These are phyloP conservation scores for Orchesellides sinensis DNA, from an alignment of 2,888 invertebrate species.

Conservation along the genomic window DNA sequence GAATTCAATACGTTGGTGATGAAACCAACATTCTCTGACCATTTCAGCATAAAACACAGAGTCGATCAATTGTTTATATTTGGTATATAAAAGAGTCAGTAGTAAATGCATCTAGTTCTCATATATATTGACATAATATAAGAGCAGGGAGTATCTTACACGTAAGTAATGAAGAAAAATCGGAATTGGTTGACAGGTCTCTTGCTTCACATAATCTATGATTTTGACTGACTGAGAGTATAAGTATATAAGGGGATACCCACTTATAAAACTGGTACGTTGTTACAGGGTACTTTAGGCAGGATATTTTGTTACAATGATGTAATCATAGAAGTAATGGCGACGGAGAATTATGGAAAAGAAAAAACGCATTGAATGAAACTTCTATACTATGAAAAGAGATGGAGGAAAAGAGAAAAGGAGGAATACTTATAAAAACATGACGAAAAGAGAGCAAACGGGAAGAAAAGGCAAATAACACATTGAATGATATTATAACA, in stretches of 20 bases:
- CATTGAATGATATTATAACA: conserved; percentile 63
- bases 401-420: too few species aligned
- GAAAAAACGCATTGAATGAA: conserved; percentile 22
- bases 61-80: neutral
- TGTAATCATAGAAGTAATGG: conserved; percentile 53
- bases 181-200: conserved; percentile 43
- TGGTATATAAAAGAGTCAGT: neutral
- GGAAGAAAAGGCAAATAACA: conserved; percentile 65
- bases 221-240: conserved; percentile 29
- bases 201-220: conserved; percentile 29
- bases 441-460: conserved; percentile 62
- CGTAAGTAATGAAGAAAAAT: conserved; percentile 56
- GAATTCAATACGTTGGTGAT: too few species aligned
- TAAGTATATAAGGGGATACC: neutral
- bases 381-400: too few species aligned
- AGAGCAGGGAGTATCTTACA: conserved; percentile 29
- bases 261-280: conserved; percentile 9
- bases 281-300: conserved; percentile 38
- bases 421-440: conserved; percentile 50
- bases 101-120: too few species aligned
- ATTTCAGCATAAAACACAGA: neutral
- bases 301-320: conserved; percentile 36
- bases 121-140: too few species aligned
- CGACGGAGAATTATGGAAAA: conserved; percentile 53
- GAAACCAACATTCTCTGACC: too few species aligned